Evolutionary conservation across 2,797 vertebrate genomes (phyloP), one percentile per base, ranked within the genome.

Genomic region (Chaetodon trifasciatus): DNA sequence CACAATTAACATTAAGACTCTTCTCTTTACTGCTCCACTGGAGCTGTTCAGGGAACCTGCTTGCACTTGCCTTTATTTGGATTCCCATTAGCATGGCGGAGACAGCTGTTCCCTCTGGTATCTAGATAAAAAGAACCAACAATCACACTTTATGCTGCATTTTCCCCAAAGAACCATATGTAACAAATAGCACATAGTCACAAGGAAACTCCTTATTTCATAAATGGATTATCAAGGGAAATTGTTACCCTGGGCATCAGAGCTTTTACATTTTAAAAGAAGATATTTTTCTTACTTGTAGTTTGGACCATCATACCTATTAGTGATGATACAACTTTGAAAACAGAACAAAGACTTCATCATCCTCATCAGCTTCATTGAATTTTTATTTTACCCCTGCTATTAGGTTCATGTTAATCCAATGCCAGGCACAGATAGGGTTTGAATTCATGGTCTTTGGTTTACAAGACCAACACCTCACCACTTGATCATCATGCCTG

Each of bases 1-100:
- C 46, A 69, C 52, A 69, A 53, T 78, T 74, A 82, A 37, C n/a
- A 73, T 71, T 47, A 49, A 58, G 32, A 46, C 44, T 35, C 11
- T 57, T 68, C 69, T 71, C 40, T 21, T 32, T 23, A 8, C 50
- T 61, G 15, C 63, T 62, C 56, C 35, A 60, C 32, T 42, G 21
- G 42, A 77, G 63, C 23, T 63, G 35, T 46, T 69, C 46, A 53
- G 46, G 40, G 23, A 10, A 49, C 55, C 49, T 15, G 24, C 63
- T 73, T 19, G 8, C 49, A 50, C 57, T 62, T 56, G 56, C 19
- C 32, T 76, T 67, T 46, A 47, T 58, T 40, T 76, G 21, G 23
- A 73, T 57, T 68, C 63, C 56, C 64, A 68, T 66, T 50, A 77
- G 42, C 62, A 37, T 42, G 16, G 42, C n/a, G 19, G 69, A 77